Percentiles rank a stretch among this genome's conserved stretches.
Evolutionary conservation across 23 tunicate genomes (phyloP).

Genomic region (Halocynthia aurantium): DNA sequence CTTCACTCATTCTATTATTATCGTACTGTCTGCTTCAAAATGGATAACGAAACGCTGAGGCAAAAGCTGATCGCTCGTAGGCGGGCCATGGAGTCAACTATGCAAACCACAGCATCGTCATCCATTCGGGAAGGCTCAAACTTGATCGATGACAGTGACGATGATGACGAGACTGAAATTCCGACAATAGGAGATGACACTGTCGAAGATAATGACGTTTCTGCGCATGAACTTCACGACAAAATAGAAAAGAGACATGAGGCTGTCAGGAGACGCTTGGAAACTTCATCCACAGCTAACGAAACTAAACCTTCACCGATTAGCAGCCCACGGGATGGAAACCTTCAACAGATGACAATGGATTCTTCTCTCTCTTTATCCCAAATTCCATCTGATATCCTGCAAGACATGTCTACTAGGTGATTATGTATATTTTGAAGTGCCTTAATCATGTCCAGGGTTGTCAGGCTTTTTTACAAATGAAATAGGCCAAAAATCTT

Average conservation of each 20-base stretch:
- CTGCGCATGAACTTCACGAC: neutral
- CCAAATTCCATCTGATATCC: neutral
- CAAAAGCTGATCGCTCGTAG: slow-evolving; percentile 43
- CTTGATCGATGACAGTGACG: neutral
- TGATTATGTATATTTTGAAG: no score
- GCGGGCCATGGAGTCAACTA: slow-evolving; percentile 39
- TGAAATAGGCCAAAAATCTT: no score
- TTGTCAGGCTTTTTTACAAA: no score
- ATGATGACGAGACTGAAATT: neutral
- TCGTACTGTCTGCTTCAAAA: neutral
- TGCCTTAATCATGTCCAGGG: no score
- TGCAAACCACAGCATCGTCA: slow-evolving; percentile 7
- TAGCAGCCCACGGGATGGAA: no score
- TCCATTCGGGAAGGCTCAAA: neutral
- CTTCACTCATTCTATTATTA: no score
- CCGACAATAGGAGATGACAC: slow-evolving; percentile 7
- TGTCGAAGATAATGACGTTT: neutral
- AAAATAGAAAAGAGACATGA: slow-evolving; percentile 18
- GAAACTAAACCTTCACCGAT: no score
- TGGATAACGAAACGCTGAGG: slow-evolving; percentile 29
- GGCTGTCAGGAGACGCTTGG: slow-evolving; percentile 1
- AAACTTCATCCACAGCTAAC: neutral
- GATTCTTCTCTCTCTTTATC: neutral
- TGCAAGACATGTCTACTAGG: neutral
- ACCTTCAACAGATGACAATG: neutral